A percentile compares a stretch with the other conserved stretches of the same genome.
phyloP scores from a whole-genome alignment of 1,140 invertebrate species.

The Aphaenogaster floridana region DNA sequence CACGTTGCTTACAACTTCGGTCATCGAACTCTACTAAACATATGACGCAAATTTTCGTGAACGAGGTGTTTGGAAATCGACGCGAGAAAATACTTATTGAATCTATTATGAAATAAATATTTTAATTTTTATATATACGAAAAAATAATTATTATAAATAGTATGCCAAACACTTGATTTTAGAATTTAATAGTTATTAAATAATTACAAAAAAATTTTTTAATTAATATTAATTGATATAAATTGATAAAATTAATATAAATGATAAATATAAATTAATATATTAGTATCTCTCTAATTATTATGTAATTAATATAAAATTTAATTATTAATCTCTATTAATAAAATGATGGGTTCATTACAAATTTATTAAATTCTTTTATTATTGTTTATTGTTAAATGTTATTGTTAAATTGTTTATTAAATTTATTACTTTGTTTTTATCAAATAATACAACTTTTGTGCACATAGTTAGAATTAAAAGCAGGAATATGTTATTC shows the following conservation, averaged over 20 bases:
- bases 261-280: conserved; percentile 10
- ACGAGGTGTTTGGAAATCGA: conserved; percentile 44
- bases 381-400: too few species aligned
- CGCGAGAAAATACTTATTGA: neutral
- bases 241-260: neutral
- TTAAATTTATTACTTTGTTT: neutral
- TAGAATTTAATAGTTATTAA: neutral
- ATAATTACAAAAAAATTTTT: neutral
- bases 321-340: conserved; percentile 21
- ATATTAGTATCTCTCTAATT: neutral
- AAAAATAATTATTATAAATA: neutral
- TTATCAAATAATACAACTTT: neutral
- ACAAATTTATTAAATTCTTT: too few species aligned
- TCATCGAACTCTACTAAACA: conserved; percentile 70
- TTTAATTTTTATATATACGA: neutral
- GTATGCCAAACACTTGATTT: neutral
- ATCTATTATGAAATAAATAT: neutral
- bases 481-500: conserved; percentile 13
- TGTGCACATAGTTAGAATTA: neutral
- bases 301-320: conserved; percentile 18
- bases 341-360: neutral
- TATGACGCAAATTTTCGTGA: conserved; percentile 67
- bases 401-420: too few species aligned
- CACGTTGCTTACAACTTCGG: conserved; percentile 64
- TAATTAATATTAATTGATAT: neutral